Conservation (phyloP, 2,113 vertebrate genomes). For the Thymallus thymallus region DNA sequence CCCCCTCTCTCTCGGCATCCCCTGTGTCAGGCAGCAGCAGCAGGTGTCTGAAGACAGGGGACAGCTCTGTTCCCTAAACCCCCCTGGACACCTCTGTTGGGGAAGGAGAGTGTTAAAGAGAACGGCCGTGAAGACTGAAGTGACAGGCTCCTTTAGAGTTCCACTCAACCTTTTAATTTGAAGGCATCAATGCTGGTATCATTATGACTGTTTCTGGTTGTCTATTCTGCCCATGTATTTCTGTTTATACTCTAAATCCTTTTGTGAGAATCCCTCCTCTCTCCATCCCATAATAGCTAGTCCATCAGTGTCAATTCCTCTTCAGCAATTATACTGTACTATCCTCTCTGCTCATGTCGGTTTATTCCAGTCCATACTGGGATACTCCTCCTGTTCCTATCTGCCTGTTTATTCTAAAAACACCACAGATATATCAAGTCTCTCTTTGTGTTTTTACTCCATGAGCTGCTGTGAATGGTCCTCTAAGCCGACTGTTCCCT, state of each 20-base stretch:
- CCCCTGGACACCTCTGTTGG: slow-evolving; percentile 55
- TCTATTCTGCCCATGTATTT: background rate
- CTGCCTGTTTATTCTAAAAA: slow-evolving; percentile 31
- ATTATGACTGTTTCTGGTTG: slow-evolving; percentile 5
- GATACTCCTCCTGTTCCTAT: background rate
- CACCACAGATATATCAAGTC: slow-evolving; percentile 14
- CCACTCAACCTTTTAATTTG: slow-evolving; percentile 43
- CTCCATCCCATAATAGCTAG: slow-evolving; percentile 5
- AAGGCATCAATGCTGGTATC: slow-evolving; percentile 58
- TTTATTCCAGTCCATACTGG: background rate
- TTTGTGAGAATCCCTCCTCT: slow-evolving; percentile 9
- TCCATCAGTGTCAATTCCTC: background rate
- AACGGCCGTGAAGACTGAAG: slow-evolving; percentile 50
- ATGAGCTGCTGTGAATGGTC: slow-evolving; percentile 31
- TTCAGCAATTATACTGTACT: background rate
- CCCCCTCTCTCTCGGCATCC: background rate
- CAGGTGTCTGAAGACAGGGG: slow-evolving; percentile 71
- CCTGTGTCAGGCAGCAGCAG: slow-evolving; percentile 33
- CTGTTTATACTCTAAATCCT: slow-evolving; percentile 19
- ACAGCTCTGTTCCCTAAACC: slow-evolving; percentile 57
- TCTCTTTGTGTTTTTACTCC: background rate
- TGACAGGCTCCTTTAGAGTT: slow-evolving; percentile 34
- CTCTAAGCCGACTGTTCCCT: slow-evolving; percentile 62
- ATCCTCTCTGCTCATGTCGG: background rate
- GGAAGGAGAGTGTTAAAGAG: slow-evolving; percentile 37